phyloP scores from a whole-genome alignment of 2,797 vertebrate species.

The Melanotaenia trifasciata region DNA sequence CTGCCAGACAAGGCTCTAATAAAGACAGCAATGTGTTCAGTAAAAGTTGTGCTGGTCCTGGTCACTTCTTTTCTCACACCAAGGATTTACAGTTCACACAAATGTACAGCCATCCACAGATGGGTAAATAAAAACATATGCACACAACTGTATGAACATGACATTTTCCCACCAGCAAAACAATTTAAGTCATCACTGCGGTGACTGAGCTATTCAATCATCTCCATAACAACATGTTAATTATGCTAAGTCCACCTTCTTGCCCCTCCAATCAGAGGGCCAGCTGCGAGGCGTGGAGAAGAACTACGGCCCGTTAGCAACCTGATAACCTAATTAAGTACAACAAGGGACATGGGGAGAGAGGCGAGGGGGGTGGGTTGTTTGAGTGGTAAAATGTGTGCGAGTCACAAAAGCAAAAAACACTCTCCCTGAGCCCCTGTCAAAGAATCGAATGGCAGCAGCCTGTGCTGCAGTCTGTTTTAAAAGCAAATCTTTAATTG shows the following conservation, averaged over 20 bases:
- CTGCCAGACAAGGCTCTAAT: slow-evolving; percentile 98
- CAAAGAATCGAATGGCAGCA: background rate
- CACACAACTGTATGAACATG: background rate
- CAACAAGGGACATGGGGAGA: slow-evolving; percentile 52
- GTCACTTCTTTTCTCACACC: slow-evolving; percentile 73
- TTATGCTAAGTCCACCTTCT: slow-evolving; percentile 69
- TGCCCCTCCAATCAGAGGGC: slow-evolving; percentile 73
- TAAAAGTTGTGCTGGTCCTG: slow-evolving; percentile 80
- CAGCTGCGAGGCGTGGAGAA: slow-evolving; percentile 64
- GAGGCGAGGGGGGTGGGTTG: background rate
- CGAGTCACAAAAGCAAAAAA: background rate
- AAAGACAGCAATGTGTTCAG: slow-evolving; percentile 99
- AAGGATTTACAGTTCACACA: slow-evolving; percentile 16
- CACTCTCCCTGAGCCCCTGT: background rate
- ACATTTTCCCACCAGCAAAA: background rate
- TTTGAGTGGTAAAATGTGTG: slow-evolving; percentile 24
- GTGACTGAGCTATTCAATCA: slow-evolving; percentile 56
- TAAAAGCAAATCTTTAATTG: slow-evolving; percentile 72
- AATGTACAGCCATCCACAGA: slow-evolving; percentile 23
- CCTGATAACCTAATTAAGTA: slow-evolving; percentile 77
- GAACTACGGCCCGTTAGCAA: slow-evolving; percentile 66
- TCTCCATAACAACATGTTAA: slow-evolving; percentile 70
- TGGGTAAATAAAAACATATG: slow-evolving; percentile 7
- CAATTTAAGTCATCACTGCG: background rate
- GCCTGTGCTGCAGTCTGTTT: slow-evolving; percentile 29